These are phyloP conservation scores for Drosophila mayaguana DNA, from an alignment of 2,888 invertebrate genomes.

Conservation along the genomic window DNA sequence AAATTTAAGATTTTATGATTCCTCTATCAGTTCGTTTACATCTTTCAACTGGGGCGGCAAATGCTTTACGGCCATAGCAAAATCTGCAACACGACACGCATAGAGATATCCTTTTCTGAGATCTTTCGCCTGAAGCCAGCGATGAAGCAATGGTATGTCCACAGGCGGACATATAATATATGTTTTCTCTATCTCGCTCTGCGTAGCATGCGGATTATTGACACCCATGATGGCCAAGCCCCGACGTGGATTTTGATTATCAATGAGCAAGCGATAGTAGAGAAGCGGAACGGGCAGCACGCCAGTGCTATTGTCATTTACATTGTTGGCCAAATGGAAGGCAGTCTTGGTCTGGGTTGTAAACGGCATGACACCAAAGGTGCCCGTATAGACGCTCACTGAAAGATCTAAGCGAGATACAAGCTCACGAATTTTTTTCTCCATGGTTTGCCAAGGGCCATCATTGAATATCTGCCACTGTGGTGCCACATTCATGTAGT, in stretches of 20 bases:
- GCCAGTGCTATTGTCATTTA: not conserved
- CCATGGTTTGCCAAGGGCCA: conserved; percentile 87
- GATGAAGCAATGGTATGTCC: not conserved
- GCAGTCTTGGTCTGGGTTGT: no score
- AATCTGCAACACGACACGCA: conserved; percentile 2
- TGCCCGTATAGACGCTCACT: conserved; percentile 87
- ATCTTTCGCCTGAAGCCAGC: conserved; percentile 3
- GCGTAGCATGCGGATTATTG: conserved; percentile 8
- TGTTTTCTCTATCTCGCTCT: not conserved
- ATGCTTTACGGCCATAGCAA: not conserved
- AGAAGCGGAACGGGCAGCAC: conserved; percentile 9
- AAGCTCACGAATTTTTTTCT: conserved; percentile 85
- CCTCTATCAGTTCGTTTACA: conserved; percentile 5
- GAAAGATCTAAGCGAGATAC: conserved; percentile 80
- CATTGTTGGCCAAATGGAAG: conserved; percentile 3
- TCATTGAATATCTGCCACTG: conserved; percentile 88
- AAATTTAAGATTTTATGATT: not conserved
- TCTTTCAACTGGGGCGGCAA: not conserved
- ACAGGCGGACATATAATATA: conserved; percentile 3
- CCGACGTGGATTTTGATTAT: not conserved
- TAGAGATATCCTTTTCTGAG: conserved; percentile 3
- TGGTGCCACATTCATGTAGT: conserved; percentile 86
- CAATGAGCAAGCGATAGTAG: conserved; percentile 10
- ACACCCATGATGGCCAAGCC: conserved; percentile 7
- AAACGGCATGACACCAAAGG: conserved; percentile 86